These are phyloP conservation scores for Morone saxatilis DNA, from an alignment of 2,113 vertebrate genomes.

Conservation along the genomic window DNA sequence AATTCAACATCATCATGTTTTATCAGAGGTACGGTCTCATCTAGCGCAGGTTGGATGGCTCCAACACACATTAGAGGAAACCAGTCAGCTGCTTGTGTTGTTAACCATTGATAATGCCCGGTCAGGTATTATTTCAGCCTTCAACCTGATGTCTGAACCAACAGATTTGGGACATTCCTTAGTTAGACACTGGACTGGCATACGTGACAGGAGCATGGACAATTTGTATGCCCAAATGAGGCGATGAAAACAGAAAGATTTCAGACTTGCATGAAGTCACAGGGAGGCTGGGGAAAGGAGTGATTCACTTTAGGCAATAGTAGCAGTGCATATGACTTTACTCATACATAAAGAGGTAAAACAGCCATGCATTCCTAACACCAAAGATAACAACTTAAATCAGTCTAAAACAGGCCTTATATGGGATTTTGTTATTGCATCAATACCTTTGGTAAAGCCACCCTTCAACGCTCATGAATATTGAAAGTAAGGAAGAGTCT, in stretches of 20 bases:
- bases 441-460: neutral
- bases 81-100: neutral
- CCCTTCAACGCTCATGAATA: neutral
- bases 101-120: slow-evolving; percentile 39
- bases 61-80: slow-evolving; percentile 4
- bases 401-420: slow-evolving; percentile 25
- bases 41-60: neutral
- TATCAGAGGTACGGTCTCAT: neutral
- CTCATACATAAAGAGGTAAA: slow-evolving; percentile 26
- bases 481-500: neutral
- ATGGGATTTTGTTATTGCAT: neutral
- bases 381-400: slow-evolving; percentile 42
- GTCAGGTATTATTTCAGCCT: slow-evolving; percentile 52
- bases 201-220: slow-evolving; percentile 28
- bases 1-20: slow-evolving; percentile 25
- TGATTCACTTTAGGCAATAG: slow-evolving; percentile 28
- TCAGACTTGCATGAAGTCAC: slow-evolving; percentile 21
- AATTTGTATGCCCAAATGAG: slow-evolving; percentile 32
- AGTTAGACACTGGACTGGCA: slow-evolving; percentile 27
- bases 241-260: slow-evolving; percentile 10
- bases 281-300: slow-evolving; percentile 1
- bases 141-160: slow-evolving; percentile 31
- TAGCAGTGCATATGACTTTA: slow-evolving; percentile 35
- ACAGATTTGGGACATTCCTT: slow-evolving; percentile 42
- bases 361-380: slow-evolving; percentile 56